phyloP scores from a whole-genome alignment of 2,888 invertebrate species.

The Archaeoteleia sp. region DNA sequence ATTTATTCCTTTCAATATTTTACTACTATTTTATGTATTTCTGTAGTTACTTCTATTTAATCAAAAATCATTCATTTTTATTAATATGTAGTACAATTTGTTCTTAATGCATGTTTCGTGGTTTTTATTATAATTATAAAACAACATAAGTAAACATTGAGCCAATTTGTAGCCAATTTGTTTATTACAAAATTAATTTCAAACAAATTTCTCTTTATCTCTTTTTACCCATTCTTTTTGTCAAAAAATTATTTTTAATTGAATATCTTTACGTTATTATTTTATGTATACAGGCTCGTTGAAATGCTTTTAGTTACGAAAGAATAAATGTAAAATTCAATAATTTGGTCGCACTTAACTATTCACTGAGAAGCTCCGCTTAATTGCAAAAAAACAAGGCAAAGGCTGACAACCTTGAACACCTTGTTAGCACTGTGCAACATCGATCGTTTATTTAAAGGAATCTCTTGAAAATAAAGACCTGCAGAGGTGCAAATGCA shows the following conservation, averaged over 20 bases:
- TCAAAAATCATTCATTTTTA: too few relatives aligned
- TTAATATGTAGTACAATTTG: too few relatives aligned
- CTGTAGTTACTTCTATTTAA: too few relatives aligned
- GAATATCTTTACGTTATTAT: neutral
- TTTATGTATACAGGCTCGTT: neutral
- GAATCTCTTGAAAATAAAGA: constrained; percentile 25
- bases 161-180: too few relatives aligned
- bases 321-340: constrained; percentile 26
- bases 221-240: too few relatives aligned
- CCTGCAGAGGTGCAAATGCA: constrained; percentile 19
- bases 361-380: constrained; percentile 31
- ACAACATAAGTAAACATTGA: too few relatives aligned
- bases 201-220: too few relatives aligned
- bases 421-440: constrained; percentile 43
- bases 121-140: too few relatives aligned
- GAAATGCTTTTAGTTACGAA: constrained; percentile 23
- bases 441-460: constrained; percentile 49
- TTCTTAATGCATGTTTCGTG: too few relatives aligned
- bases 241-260: neutral
- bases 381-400: constrained; percentile 45
- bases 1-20: too few relatives aligned
- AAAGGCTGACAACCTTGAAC: constrained; percentile 25
- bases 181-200: too few relatives aligned
- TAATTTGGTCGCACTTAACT: constrained; percentile 41
- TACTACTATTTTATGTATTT: too few relatives aligned